A percentile compares a stretch with the other conserved stretches of the same genome.
Conservation (phyloP, 2,797 vertebrate genomes). For the Phylloscopus collybita region DNA sequence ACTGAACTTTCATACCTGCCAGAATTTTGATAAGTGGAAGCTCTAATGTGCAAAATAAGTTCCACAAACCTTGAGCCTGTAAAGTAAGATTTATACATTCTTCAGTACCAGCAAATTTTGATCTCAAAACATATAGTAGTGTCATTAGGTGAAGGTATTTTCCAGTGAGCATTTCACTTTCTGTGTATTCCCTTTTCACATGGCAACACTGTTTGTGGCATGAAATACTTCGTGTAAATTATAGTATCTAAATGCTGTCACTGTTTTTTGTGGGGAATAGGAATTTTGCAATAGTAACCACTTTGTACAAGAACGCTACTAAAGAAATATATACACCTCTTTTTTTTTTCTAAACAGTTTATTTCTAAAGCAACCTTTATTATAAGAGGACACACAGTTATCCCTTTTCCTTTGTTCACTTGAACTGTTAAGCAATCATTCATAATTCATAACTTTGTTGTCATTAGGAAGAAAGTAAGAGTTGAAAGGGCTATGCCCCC, state of each 20-base stretch:
- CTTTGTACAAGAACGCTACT: neutral
- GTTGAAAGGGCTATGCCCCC: neutral
- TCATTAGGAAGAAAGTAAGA: neutral
- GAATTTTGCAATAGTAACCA: neutral
- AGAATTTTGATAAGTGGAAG: slow-evolving; percentile 88
- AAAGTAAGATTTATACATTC: neutral
- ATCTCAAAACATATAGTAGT: neutral
- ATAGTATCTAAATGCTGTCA: neutral
- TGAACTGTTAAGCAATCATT: neutral
- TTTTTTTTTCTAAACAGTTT: neutral
- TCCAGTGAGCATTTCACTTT: neutral
- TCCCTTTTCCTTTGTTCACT: neutral
- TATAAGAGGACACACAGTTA: neutral
- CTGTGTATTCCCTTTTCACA: neutral
- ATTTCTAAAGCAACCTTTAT: neutral
- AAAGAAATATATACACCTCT: neutral
- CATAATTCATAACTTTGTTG: neutral
- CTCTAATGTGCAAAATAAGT: slow-evolving; percentile 88
- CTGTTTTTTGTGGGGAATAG: neutral
- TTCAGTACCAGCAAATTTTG: neutral
- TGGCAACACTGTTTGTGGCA: neutral
- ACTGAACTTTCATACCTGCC: slow-evolving; percentile 82
- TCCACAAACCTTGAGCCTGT: slow-evolving; percentile 86
- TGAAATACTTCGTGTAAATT: neutral
- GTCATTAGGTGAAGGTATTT: neutral